Conservation (phyloP, 2,888 invertebrate genomes). For the Drosophila greeni region DNA sequence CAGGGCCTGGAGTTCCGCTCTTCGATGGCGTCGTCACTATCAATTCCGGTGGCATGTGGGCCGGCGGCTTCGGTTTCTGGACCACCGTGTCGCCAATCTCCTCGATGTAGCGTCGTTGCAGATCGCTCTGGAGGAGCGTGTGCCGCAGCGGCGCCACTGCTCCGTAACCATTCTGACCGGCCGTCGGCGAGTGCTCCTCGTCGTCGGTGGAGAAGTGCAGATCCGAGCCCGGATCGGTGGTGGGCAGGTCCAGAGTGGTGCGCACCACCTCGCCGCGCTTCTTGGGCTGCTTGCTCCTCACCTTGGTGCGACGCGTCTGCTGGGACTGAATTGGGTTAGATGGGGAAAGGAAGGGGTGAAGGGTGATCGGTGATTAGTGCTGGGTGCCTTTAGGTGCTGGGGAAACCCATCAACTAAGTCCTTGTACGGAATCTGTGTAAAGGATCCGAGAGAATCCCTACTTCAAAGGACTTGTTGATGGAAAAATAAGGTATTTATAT, state of each 20-base stretch:
- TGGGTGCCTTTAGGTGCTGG: neutral
- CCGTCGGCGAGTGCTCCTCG: slow-evolving; percentile 74
- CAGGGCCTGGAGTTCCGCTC: slow-evolving; percentile 25
- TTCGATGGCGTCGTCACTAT: slow-evolving; percentile 79
- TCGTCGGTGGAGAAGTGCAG: slow-evolving; percentile 82
- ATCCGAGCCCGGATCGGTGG: slow-evolving; percentile 85
- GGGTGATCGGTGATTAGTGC: slow-evolving; percentile 1
- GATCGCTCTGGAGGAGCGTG: slow-evolving; percentile 75
- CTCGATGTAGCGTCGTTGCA: slow-evolving; percentile 75
- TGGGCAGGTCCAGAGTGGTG: slow-evolving; percentile 80
- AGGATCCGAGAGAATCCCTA: too few relatives aligned
- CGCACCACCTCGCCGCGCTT: slow-evolving; percentile 70
- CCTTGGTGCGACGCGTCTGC: slow-evolving; percentile 59
- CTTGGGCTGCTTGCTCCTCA: slow-evolving; percentile 54
- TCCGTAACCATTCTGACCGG: slow-evolving; percentile 43
- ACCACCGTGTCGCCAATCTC: slow-evolving; percentile 69
- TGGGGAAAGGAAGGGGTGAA: neutral
- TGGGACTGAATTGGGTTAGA: slow-evolving; percentile 19
- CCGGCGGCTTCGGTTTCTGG: slow-evolving; percentile 51
- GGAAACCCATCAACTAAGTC: neutral
- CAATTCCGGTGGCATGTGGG: slow-evolving; percentile 79
- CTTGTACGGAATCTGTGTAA: too few relatives aligned
- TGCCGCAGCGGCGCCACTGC: slow-evolving; percentile 71
- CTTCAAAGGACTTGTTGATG: neutral
- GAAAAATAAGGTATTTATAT: too few relatives aligned